A percentile compares a stretch with the other conserved stretches of the same genome.
These are phyloP conservation scores for Hetaerina titia DNA, from an alignment of 2,888 invertebrate species.

Conservation along the genomic window DNA sequence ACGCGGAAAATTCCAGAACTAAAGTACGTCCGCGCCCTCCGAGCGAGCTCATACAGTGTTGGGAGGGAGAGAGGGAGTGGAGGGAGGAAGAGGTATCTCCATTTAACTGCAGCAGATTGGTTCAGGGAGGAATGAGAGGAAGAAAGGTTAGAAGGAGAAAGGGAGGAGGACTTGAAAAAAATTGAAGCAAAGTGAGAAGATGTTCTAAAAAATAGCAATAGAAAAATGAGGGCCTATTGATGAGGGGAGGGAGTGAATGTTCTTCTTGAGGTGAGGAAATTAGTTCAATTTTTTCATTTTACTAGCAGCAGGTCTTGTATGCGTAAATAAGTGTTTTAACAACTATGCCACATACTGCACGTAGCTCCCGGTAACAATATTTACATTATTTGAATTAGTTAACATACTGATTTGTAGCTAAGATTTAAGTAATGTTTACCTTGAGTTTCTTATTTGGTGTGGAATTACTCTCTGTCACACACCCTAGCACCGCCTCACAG, in stretches of 20 bases:
- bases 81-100: background rate
- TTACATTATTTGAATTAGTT: no score
- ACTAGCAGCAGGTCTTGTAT: no score
- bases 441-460: no score
- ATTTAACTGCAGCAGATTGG: background rate
- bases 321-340: no score
- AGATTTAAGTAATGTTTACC: no score
- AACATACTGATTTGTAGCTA: no score
- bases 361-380: no score
- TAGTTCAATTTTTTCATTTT: no score
- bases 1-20: constrained; percentile 65
- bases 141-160: background rate
- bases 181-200: background rate
- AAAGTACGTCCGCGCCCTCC: constrained; percentile 40
- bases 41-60: background rate
- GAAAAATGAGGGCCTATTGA: background rate
- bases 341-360: no score
- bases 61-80: background rate
- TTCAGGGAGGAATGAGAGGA: background rate
- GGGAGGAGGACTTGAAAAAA: background rate
- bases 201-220: background rate
- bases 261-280: no score
- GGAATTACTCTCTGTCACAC: no score
- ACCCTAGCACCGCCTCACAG: no score
- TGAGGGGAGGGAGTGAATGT: background rate